Evolutionary conservation across 1,140 invertebrate species (phyloP), one percentile per base, ranked within the genome.

Genomic region (Lucilia cuprina): DNA sequence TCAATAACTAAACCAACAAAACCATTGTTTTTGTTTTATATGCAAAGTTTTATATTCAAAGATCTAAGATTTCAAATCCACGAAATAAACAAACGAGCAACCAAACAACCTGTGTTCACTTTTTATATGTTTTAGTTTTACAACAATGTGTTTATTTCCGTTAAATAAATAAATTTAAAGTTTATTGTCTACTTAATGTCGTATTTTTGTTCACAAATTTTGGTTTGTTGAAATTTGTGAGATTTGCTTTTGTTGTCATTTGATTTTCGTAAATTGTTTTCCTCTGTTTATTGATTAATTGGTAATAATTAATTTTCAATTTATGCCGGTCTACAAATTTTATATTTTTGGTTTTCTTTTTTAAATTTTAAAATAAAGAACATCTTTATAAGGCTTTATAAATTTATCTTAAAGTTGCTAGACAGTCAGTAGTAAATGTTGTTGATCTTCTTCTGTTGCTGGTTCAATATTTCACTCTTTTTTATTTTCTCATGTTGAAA

Each of bases 231-330:
- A 41, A 41, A 41, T 55, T 55, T 55, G 50, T 55, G 41, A 8
- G 41, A 41, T 55, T 17, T 55, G 13, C 13, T 49, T 49, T 49
- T 12, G 9, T 49, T 9, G 13, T 12, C 49, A 5, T 49, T 49
- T 14, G 0, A 19, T 65, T 65, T 65, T 65, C 3, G 25, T 30
- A 30, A 30, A 30, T 30, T 3, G 10, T 70, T 70, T 70, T 19
- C 7, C 5, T 70, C 2, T 19, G 3, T 70, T 70, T 70, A 70
- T 19, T 70, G 65, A 70, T 70, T 21, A 21, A 70, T 70, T 70
- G 65, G n/a, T 70, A 70, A 70, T 70, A 70, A 70, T 70, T 70
- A 70, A 70, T 70, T 70, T 70, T 70, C 65, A 19, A 70, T 70
- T 70, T 70, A 70, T 70, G 65, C n/a, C 21, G 65, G 65, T 70